Percentiles rank a stretch among this genome's conserved stretches.
Conservation (phyloP, 2,113 vertebrate species). For the Donacobius atricapilla region DNA sequence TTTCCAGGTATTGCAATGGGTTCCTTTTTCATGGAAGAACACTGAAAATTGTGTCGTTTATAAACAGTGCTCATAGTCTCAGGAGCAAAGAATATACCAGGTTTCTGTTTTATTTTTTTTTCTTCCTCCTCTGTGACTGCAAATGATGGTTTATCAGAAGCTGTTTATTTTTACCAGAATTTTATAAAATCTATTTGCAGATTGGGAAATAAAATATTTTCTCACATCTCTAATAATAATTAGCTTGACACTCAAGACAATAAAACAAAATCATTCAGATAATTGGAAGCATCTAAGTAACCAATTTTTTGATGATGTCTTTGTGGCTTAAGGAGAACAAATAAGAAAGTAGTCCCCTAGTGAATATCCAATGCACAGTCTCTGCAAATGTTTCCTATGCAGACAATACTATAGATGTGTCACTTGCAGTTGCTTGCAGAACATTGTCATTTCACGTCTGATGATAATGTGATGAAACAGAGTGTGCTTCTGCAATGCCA, state of each 20-base stretch:
- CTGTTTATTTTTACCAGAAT: slow-evolving; percentile 45
- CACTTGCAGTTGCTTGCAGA: neutral
- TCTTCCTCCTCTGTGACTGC: neutral
- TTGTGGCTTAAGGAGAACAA: slow-evolving; percentile 9
- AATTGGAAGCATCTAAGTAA: slow-evolving; percentile 25
- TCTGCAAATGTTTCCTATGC: slow-evolving; percentile 21
- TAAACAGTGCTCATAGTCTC: neutral
- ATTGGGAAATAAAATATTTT: slow-evolving; percentile 51
- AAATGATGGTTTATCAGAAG: slow-evolving; percentile 40
- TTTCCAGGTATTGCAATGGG: neutral
- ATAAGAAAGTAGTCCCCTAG: neutral
- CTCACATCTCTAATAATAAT: slow-evolving; percentile 49
- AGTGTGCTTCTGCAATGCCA: neutral
- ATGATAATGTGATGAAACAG: neutral
- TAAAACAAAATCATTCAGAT: slow-evolving; percentile 52
- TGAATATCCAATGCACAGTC: neutral
- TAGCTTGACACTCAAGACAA: slow-evolving; percentile 10
- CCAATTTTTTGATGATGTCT: slow-evolving; percentile 24
- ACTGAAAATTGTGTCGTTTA: neutral
- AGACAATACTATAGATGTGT: neutral
- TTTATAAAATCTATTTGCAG: slow-evolving; percentile 25
- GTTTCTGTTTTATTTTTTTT: neutral
- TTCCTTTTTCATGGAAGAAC: neutral
- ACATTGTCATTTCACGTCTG: neutral
- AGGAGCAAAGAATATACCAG: neutral